These are phyloP conservation scores for Cephus rjabovi DNA, from an alignment of 2,888 invertebrate species.

Conservation along the genomic window DNA sequence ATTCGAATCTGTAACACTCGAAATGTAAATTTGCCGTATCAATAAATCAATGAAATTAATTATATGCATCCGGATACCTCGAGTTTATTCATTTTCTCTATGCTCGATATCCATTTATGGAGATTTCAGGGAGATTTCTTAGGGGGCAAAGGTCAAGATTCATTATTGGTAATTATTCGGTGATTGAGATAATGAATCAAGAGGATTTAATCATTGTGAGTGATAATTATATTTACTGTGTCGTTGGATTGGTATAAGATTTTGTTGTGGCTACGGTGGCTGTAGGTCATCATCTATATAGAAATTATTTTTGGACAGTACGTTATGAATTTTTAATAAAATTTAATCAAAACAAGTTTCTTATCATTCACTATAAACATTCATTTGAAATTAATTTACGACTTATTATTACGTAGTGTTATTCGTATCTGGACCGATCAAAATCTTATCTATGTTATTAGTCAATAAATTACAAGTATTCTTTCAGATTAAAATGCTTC, in stretches of 20 bases:
- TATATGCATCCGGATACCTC: conserved; percentile 3
- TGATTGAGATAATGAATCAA: conserved; percentile 9
- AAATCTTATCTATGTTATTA: neutral
- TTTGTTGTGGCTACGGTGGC: conserved; percentile 16
- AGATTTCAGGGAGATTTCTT: neutral
- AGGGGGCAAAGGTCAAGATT: conserved; percentile 16
- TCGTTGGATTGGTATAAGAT: conserved; percentile 26
- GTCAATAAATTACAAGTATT: neutral
- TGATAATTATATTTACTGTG: conserved; percentile 11
- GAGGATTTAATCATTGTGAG: conserved; percentile 2
- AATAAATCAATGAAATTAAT: neutral
- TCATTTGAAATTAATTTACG: neutral
- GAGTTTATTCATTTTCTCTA: neutral
- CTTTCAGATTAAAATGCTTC: neutral
- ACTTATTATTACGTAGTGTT: neutral
- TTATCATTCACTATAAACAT: neutral
- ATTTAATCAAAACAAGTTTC: neutral
- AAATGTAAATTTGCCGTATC: neutral
- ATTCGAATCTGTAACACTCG: neutral
- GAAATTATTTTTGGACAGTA: neutral
- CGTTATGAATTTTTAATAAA: neutral
- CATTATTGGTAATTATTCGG: conserved; percentile 19
- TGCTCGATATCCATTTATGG: neutral
- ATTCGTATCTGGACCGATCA: neutral
- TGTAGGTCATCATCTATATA: neutral